A percentile compares a stretch with the other conserved stretches of the same genome.
Evolutionary conservation across 2,113 vertebrate genomes (phyloP).

Genomic region (Lasiurus cinereus): DNA sequence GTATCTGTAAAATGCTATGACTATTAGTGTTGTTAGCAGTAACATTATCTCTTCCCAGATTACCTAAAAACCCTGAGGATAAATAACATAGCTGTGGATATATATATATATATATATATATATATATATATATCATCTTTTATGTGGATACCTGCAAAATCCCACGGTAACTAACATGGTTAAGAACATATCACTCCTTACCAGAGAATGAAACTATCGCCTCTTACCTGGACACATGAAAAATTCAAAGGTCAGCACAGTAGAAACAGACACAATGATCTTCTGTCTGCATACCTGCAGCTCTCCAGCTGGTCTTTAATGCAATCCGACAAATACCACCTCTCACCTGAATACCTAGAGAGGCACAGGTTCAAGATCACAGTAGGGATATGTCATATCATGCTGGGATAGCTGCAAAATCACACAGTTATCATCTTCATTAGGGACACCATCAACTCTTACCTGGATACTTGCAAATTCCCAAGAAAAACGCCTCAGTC

Average conservation of each 20-base stretch:
- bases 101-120: background rate
- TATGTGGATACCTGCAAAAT: background rate
- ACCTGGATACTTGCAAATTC: background rate
- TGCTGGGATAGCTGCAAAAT: constrained; percentile 1
- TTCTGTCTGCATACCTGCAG: background rate
- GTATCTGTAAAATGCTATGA: background rate
- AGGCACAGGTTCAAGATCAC: background rate
- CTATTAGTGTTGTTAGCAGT: background rate
- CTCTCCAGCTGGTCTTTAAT: background rate
- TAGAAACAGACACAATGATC: background rate
- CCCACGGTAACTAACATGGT: background rate
- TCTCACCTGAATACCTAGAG: background rate
- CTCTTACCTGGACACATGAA: background rate
- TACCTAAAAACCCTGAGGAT: background rate
- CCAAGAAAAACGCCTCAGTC: background rate
- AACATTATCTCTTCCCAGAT: background rate
- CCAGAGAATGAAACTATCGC: background rate
- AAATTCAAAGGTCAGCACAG: background rate
- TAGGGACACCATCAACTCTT: background rate
- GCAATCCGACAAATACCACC: background rate
- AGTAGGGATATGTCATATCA: background rate
- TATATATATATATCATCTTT: background rate
- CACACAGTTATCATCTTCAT: background rate
- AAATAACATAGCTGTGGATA: background rate
- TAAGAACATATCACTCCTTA: background rate